Base-by-base conservation (phyloP, 2,888 invertebrate genomes). In the Torymus texanus region DNA sequence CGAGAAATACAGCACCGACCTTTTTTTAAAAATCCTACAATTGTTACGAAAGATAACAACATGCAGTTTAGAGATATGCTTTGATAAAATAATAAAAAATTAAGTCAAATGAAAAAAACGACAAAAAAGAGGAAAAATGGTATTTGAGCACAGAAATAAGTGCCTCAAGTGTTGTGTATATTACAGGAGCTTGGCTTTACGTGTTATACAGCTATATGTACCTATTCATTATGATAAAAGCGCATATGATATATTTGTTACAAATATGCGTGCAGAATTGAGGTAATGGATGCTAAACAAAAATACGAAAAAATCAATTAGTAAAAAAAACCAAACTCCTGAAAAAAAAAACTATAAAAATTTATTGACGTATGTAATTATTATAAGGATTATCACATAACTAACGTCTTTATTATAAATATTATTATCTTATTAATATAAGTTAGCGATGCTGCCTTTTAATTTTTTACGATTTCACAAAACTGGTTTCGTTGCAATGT, bases 111-210 rank as follows among this genome's bases (percentile, higher is more conserved):
- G 55, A 77, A 77, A 83, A 81, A 78, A 80, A 75, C 74, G 66
- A 70, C 66, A 81, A 67, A 74, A 77, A 80, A 68, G 81, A 77
- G 83, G 84, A 86, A 87, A 87, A 86, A 85, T 85, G 86, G 86
- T 89, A 88, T 89, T 90, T 89, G 90, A 90, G 90, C 89, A 89
- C 90, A 88, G 85, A 88, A 88, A 88, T 88, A 90, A 90, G 90
- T 90, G 90, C 90, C 90, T 90, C 90, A 89, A 90, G 88, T 88
- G 90, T 89, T 89, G 87, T 90, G 90, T 90, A 90, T 88, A 90
- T 90, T 90, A 88, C 89, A 90, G 89, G 89, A 90, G 90, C 89
- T 90, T 90, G 90, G 90, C 90, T 90, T 90, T 90, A 90, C 89
- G 87, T 89, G 89, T 90, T 90, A 90, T 85, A 89, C 87, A 88